Percentiles rank a stretch among this genome's conserved stretches.
Evolutionary conservation across 2,888 invertebrate genomes (phyloP).

Genomic region (Anthrax anthrax): DNA sequence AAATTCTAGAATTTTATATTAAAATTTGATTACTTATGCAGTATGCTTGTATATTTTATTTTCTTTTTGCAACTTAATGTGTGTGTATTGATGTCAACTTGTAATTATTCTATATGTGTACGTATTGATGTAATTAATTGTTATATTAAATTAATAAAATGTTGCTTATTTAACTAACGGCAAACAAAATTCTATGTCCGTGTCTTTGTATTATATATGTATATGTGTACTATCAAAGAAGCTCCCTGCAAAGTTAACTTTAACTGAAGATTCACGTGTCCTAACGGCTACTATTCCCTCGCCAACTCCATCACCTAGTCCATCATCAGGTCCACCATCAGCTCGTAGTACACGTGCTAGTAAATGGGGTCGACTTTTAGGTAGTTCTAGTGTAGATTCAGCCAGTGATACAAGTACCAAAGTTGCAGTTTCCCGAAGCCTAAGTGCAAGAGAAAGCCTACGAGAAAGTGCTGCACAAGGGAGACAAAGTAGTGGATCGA

Average conservation of each 20-base stretch:
- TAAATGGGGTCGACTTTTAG: slow-evolving; percentile 73
- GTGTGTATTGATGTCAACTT: not conserved
- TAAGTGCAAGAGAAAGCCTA: slow-evolving; percentile 40
- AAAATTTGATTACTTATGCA: too few species aligned
- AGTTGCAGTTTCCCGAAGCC: slow-evolving; percentile 41
- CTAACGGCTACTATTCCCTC: slow-evolving; percentile 30
- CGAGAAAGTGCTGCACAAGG: slow-evolving; percentile 34
- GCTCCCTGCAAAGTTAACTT: slow-evolving; percentile 35
- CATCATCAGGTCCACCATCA: slow-evolving; percentile 37
- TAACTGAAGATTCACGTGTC: slow-evolving; percentile 35
- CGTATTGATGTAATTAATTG: not conserved
- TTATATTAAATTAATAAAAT: too few species aligned
- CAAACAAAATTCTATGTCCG: not conserved
- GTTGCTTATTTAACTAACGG: too few species aligned
- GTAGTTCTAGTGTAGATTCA: slow-evolving; percentile 64
- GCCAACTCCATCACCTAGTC: slow-evolving; percentile 34
- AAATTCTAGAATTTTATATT: too few species aligned
- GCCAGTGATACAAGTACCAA: slow-evolving; percentile 46
- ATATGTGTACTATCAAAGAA: slow-evolving; percentile 23
- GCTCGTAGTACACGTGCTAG: slow-evolving; percentile 42
- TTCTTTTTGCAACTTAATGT: not conserved
- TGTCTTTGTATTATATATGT: not conserved
- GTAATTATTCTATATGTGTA: not conserved
- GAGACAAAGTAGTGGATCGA: slow-evolving; percentile 35
- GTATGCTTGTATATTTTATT: slow-evolving; percentile 1